A percentile compares a stretch with the other conserved stretches of the same genome.
Evolutionary conservation across 1,140 invertebrate genomes (phyloP).

Genomic region (Zaprionus tsacasi): DNA sequence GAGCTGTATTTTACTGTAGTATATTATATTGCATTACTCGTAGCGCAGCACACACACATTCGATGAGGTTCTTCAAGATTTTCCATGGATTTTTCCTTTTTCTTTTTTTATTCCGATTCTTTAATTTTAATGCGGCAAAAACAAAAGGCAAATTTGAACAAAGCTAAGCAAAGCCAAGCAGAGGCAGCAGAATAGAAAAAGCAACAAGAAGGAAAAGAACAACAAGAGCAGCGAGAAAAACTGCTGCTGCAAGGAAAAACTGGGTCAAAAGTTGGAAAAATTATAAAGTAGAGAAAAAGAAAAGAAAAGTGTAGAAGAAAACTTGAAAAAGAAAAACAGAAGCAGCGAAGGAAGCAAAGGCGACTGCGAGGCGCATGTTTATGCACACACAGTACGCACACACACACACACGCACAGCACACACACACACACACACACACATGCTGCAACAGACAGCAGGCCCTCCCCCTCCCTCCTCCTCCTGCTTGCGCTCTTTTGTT

Average conservation of each 20-base stretch:
- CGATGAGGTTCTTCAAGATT: constrained; percentile 16
- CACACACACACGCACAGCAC: constrained; percentile 11
- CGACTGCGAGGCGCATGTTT: constrained; percentile 54
- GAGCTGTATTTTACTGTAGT: constrained; percentile 13
- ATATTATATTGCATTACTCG: constrained; percentile 30
- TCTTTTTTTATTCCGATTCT: not conserved
- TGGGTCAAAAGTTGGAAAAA: constrained; percentile 81
- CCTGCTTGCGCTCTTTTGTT: constrained; percentile 11
- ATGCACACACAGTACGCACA: constrained; percentile 37
- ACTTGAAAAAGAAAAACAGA: constrained; percentile 50
- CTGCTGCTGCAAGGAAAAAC: constrained; percentile 35
- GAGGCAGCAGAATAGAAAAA: constrained; percentile 5
- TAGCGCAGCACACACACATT: constrained; percentile 24
- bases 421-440: constrained; percentile 22
- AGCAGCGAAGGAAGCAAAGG: not conserved
- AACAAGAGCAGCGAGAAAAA: constrained; percentile 22
- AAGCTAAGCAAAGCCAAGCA: constrained; percentile 11
- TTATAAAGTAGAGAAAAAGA: constrained; percentile 71
- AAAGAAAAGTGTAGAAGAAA: constrained; percentile 71
- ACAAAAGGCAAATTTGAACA: constrained; percentile 18
- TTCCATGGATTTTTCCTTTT: constrained; percentile 19
- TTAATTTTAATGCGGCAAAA: constrained; percentile 23
- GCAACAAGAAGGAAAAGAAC: constrained; percentile 2
- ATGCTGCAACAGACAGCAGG: constrained; percentile 12
- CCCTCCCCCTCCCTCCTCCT: not conserved